Percentiles rank a stretch among this genome's conserved stretches.
phyloP scores from a whole-genome alignment of 2,888 invertebrate species.

The Scotopteryx bipunctaria region DNA sequence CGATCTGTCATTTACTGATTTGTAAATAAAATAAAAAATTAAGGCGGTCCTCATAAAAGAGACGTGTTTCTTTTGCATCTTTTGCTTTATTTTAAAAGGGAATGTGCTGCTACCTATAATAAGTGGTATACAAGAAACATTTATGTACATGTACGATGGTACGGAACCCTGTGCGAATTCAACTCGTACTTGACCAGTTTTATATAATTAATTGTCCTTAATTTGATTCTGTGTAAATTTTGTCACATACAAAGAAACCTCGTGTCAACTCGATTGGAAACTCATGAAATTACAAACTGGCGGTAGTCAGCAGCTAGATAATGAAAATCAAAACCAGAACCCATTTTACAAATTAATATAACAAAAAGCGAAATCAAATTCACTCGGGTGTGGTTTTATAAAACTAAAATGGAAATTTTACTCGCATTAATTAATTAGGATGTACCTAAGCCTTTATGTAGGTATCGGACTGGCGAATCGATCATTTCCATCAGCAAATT shows the following conservation, averaged over 20 bases:
- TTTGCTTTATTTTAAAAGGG: too few species aligned
- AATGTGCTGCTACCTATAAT: too few species aligned
- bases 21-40: too few species aligned
- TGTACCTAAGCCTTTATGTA: conserved; percentile 34
- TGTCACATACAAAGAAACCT: not conserved
- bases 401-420: conserved; percentile 39
- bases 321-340: conserved; percentile 13
- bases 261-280: not conserved
- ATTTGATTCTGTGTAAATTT: too few species aligned
- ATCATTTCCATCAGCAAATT: conserved; percentile 60
- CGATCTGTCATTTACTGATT: too few species aligned
- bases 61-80: too few species aligned
- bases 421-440: conserved; percentile 43
- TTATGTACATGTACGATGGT: too few species aligned
- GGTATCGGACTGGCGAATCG: conserved; percentile 35
- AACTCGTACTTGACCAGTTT: too few species aligned
- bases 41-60: too few species aligned
- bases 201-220: too few species aligned
- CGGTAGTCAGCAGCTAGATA: not conserved
- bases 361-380: conserved; percentile 7
- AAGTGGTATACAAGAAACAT: too few species aligned
- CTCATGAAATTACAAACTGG: not conserved
- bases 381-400: conserved; percentile 22
- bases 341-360: conserved; percentile 18
- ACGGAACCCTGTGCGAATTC: too few species aligned